These are phyloP conservation scores for Synchiropus splendidus DNA, from an alignment of 2,113 vertebrate genomes.

Conservation along the genomic window DNA sequence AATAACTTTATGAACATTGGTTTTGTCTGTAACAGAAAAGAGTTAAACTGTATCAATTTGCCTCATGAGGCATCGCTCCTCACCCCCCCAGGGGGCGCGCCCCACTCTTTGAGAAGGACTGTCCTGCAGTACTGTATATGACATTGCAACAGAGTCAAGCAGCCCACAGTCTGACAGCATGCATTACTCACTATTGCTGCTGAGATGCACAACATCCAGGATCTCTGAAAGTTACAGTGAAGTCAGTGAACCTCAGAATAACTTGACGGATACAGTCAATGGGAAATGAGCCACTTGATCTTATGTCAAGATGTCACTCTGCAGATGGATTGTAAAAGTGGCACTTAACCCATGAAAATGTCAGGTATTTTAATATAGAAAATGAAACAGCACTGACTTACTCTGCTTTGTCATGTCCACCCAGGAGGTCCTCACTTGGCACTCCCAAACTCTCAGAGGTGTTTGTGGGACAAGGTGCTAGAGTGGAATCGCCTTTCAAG, in stretches of 20 bases:
- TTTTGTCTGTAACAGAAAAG: too few species aligned
- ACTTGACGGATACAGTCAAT: background rate
- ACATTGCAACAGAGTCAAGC: too few species aligned
- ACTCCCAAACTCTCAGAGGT: slow-evolving; percentile 28
- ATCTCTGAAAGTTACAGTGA: background rate
- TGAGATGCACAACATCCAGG: background rate
- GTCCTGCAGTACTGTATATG: too few species aligned
- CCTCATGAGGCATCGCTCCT: too few species aligned
- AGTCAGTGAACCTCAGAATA: background rate
- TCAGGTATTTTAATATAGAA: background rate
- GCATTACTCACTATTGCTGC: too few species aligned
- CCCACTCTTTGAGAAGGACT: too few species aligned
- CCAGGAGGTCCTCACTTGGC: slow-evolving; percentile 6
- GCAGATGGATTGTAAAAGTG: background rate
- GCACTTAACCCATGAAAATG: background rate
- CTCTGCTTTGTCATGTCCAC: slow-evolving; percentile 22
- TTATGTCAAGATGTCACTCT: background rate
- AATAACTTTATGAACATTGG: too few species aligned
- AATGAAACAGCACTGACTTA: slow-evolving; percentile 30
- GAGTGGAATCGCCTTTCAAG: slow-evolving; percentile 47
- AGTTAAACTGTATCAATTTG: too few species aligned
- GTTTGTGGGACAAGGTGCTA: slow-evolving; percentile 34
- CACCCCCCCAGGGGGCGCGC: too few species aligned
- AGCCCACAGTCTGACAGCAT: too few species aligned
- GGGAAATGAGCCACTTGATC: background rate